Base-by-base conservation (phyloP, 2,797 vertebrate species). In the Chaunax sp. region DNA sequence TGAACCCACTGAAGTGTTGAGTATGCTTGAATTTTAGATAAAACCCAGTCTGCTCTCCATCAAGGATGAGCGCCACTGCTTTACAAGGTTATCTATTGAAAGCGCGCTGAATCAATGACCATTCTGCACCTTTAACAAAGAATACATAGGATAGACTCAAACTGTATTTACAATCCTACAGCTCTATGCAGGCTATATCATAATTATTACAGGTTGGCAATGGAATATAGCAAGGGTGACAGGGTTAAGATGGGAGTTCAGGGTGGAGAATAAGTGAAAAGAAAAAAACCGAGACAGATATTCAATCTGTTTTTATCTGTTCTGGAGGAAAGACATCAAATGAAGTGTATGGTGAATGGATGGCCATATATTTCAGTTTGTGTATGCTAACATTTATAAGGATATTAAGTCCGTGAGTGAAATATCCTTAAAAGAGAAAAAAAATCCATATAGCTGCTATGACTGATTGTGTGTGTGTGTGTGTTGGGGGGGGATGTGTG, bases 281-380 rank as follows among this genome's bases (percentile, higher is more conserved):
- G 33, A 65, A 72, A 45, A 47, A 83, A 22, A 55, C 61, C 72
- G 56, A 62, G 59, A 81, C 63, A 78, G 55, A 75, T 78, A 71
- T 82, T 85, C 61, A 77, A 67, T 83, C 82, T 84, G 69, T 73
- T 86, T 67, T 78, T 78, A 83, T 87, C 72, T 86, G 8, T 62
- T 70, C 55, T 76, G 54, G 63, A 81, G 57, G 59, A 83, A 67
- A 75, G 44, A 61, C 74, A 73, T 78, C 65, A 69, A 82, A 85
- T 87, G 69, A 90, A 80, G 74, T 79, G 84, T 67, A 70, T n/a
- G 71, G 77, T 88, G 81, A 92, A 89, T 64, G 79, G 75, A 85
- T 72, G 84, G 78, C 67, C 79, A 77, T 88, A 83, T 87, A 77
- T 87, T 89, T 87, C 81, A 91, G 87, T 93, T 90, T 93, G 88